Base-by-base conservation (phyloP, 1,140 invertebrate species). In the Contarinia nasturtii region DNA sequence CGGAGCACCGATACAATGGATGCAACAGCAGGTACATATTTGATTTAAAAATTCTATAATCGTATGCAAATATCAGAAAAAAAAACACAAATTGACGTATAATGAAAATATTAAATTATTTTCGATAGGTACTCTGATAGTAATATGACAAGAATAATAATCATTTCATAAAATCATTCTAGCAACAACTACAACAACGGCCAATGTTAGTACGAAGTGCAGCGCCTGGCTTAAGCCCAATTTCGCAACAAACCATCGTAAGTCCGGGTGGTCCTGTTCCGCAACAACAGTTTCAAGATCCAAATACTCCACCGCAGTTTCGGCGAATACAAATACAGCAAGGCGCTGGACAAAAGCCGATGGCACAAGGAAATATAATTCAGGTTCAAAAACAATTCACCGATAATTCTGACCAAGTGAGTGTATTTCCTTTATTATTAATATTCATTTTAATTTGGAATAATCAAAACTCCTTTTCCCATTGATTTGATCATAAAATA, bases 11-110 rank as follows among this genome's bases (percentile, higher is more conserved):
- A 67, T 76, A 50, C 73, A 79, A 55, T 79, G 76, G 75, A 55
- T 80, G 33, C 76, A 78, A 49, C 72, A 74, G 48, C 68, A 70
- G 57, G 70, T 71, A 0, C 27, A 27, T 27, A 27, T 27, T 5
- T 10, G 27, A 27, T 10, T 3, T 10, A 27, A 27, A 27, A 27
- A 3, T 27, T 27, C 27, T 3, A 27, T 27, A 27, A 27, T 27
- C 27, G 10, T 5, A 10, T 27, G 27, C 10, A 27, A 5, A 10
- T 27, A 27, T 3, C 10, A 27, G 4, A 27, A 10, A 27, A 10
- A 10, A 10, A 5, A 10, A 27, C 10, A 27, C 27, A n/a, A n/a
- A 5, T 27, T 27, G 27, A 27, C 27, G 27, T 5, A 27, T 27
- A 3, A 27, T 10, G 10, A 10, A 27, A 27, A 27, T 27, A 3